A percentile compares a stretch with the other conserved stretches of the same genome.
Conservation (phyloP, 2,888 invertebrate genomes). For the Silvanus unidentatus region DNA sequence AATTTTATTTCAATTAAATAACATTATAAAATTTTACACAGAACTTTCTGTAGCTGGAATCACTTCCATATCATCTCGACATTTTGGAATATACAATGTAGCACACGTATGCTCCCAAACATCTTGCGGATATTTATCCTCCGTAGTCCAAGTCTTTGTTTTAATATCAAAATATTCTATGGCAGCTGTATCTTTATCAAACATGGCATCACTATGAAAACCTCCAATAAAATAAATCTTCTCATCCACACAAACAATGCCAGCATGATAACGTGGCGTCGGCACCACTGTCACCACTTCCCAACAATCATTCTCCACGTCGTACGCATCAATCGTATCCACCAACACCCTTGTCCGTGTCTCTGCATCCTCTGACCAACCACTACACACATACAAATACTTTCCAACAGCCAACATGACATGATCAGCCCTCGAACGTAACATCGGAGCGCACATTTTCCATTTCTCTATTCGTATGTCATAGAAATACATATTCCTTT, state of each 20-base stretch:
- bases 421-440: conserved; percentile 60
- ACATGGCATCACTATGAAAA: conserved; percentile 60
- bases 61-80: conserved; percentile 35
- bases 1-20: conserved; percentile 2
- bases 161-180: conserved; percentile 63
- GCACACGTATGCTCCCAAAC: conserved; percentile 68
- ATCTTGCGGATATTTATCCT: conserved; percentile 60
- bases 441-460: conserved; percentile 52
- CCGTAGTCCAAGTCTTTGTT: conserved; percentile 55
- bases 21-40: conserved; percentile 12
- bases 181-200: conserved; percentile 59
- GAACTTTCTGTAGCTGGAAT: conserved; percentile 25
- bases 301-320: conserved; percentile 55
- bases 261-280: conserved; percentile 62
- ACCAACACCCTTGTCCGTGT: conserved; percentile 47
- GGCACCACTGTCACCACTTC: conserved; percentile 56
- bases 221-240: conserved; percentile 66
- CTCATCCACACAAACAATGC: conserved; percentile 55
- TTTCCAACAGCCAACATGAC: conserved; percentile 55
- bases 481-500: conserved; percentile 45
- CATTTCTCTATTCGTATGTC: conserved; percentile 51
- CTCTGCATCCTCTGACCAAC: conserved; percentile 55
- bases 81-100: conserved; percentile 59
- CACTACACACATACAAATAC: conserved; percentile 59
- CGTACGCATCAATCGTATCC: conserved; percentile 60